Conservation (phyloP, 2,113 vertebrate species). For the Rallus limicola region DNA sequence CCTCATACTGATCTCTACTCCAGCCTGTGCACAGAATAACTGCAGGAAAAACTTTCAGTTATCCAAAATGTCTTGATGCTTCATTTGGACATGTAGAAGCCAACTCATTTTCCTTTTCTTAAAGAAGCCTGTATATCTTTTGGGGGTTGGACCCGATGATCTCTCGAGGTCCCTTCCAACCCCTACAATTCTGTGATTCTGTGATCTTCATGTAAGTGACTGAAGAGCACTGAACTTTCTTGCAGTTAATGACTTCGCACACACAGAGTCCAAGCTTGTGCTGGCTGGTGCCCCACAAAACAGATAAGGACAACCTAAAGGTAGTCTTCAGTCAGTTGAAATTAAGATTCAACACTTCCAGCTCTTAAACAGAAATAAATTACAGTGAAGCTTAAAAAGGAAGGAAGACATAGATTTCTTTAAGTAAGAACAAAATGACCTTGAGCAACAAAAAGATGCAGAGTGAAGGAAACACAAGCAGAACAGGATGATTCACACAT, state of each 20-base stretch:
- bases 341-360: background rate
- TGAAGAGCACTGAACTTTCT: background rate
- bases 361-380: background rate
- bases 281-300: background rate
- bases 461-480: slow-evolving; percentile 32
- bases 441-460: background rate
- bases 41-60: background rate
- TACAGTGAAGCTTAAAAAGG: background rate
- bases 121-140: background rate
- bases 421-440: background rate
- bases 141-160: too few relatives aligned
- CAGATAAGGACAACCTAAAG: background rate
- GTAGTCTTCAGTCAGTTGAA: background rate
- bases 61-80: background rate
- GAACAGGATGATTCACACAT: background rate
- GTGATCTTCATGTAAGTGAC: background rate
- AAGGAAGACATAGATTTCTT: background rate
- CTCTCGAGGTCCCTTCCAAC: too few relatives aligned
- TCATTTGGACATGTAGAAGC: background rate
- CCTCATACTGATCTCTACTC: background rate
- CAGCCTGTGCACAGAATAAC: background rate
- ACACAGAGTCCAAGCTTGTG: background rate
- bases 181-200: too few relatives aligned
- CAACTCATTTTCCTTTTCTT: background rate
- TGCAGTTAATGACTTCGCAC: background rate